Conservation (phyloP, 1,140 invertebrate species). For the Leptopilina clavipes region DNA sequence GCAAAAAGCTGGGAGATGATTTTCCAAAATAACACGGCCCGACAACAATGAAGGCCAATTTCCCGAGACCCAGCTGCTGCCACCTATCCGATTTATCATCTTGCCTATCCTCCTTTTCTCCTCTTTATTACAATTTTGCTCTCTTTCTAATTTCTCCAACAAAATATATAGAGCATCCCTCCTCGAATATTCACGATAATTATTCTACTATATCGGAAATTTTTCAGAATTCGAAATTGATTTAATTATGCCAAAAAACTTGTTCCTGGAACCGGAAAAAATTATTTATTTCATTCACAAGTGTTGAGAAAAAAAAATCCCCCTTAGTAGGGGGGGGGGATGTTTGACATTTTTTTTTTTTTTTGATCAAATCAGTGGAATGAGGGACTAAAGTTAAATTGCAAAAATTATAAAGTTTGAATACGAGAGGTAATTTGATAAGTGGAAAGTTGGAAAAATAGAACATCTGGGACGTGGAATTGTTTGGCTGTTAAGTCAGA, state of each 20-base stretch:
- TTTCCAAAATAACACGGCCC: slow-evolving; percentile 70
- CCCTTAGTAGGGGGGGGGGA: too few relatives aligned
- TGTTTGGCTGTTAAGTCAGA: slow-evolving; percentile 64
- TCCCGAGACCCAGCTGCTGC: slow-evolving; percentile 69
- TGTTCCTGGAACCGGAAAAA: too few relatives aligned
- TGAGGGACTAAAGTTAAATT: too few relatives aligned
- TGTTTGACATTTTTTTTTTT: too few relatives aligned
- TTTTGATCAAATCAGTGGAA: too few relatives aligned
- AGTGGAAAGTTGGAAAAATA: slow-evolving; percentile 23
- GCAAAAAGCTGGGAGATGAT: slow-evolving; percentile 68
- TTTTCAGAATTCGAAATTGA: background rate
- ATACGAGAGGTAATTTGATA: background rate
- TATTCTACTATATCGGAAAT: background rate
- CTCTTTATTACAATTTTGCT: slow-evolving; percentile 15
- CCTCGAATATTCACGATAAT: background rate
- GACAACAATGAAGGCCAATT: slow-evolving; percentile 63
- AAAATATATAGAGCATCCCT: background rate
- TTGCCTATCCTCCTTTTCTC: slow-evolving; percentile 37
- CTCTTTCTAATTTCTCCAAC: slow-evolving; percentile 33
- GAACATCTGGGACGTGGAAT: slow-evolving; percentile 59
- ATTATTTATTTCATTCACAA: too few relatives aligned
- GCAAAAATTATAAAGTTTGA: background rate
- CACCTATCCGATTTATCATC: slow-evolving; percentile 72
- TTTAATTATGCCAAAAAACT: too few relatives aligned
- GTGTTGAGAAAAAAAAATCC: too few relatives aligned